These are phyloP conservation scores for Sitta carolinensis DNA, from an alignment of 2,797 vertebrate species.

Conservation along the genomic window DNA sequence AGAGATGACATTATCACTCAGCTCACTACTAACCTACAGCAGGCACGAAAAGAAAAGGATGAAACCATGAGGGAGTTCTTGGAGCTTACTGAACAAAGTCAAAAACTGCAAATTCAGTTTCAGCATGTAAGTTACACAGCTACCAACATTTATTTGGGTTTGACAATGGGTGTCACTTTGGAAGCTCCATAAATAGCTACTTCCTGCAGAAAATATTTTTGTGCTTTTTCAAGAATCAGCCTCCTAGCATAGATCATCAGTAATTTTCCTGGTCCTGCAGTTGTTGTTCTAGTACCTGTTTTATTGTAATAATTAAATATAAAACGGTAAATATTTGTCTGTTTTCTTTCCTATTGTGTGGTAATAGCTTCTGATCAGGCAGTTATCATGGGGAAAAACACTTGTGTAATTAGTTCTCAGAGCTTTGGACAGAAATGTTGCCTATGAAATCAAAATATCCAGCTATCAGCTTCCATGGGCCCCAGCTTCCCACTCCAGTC, in stretches of 20 bases:
- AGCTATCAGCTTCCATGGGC: not conserved
- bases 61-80: constrained; percentile 96
- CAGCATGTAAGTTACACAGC: constrained; percentile 84
- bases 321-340: not conserved
- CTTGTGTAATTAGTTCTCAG: not conserved
- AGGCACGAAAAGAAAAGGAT: constrained; percentile 94
- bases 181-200: not conserved
- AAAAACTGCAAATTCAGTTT: constrained; percentile 96
- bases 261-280: not conserved
- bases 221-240: not conserved
- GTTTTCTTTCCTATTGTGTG: not conserved
- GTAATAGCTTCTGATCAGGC: not conserved
- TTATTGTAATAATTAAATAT: not conserved
- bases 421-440: not conserved
- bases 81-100: constrained; percentile 93
- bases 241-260: not conserved
- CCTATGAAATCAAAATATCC: not conserved
- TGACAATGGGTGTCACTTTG: not conserved
- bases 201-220: not conserved
- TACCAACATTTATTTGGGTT: not conserved
- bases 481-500: not conserved
- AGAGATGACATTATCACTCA: constrained; percentile 97
- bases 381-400: not conserved
- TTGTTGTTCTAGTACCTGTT: not conserved
- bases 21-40: constrained; percentile 93